Evolutionary conservation across 2,888 invertebrate species (phyloP), one percentile per base, ranked within the genome.

Genomic region (Pristionchus arcanus): DNA sequence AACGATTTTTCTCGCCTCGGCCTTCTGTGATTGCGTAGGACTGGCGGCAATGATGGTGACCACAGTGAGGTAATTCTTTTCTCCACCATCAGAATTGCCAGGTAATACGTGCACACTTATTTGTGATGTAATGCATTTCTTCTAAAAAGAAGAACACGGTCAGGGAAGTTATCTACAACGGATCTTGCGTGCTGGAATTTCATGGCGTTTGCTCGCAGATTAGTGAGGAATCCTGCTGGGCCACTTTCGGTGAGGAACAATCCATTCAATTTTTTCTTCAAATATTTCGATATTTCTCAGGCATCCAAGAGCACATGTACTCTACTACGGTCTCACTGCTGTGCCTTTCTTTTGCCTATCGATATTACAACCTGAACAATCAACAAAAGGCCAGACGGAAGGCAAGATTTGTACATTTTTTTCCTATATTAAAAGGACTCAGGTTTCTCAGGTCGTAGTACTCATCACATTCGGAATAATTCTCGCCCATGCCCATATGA

Each of bases 291-390:
- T n/a, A n/a, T n/a, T n/a, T n/a, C n/a, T 31, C 11, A 68, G 68
- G 68, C 16, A 15, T 68, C 31, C 68, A 68, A 68, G 68, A 68
- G 68, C 68, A 68, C 68, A 68, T 68, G 68, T 68, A 68, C 31
- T 68, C 68, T 4, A 15, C 68, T 15, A 68, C 68, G 1, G 28
- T 31, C 9, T 68, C 68, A 2, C 68, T 68, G 1, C 68, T 68
- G 31, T 68, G 68, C 15, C 28, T 68, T 28, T 68, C 68, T 2
- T 68, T 68, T 11, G 68, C 68, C 28, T 68, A 68, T 68, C 28
- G 68, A 5, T 68, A 15, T 16, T 68, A 68, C 31, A 28, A 13
- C 31, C 9, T 68, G 68, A 68, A 68, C 68, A 68, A 68, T 68
- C 68, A 28, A 16, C 28, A 68, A 15, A 28, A 68, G 11, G 68